Percentiles rank a stretch among this genome's conserved stretches.
These are phyloP conservation scores for Andrena cerasifolii DNA, from an alignment of 1,140 invertebrate genomes.

Conservation along the genomic window DNA sequence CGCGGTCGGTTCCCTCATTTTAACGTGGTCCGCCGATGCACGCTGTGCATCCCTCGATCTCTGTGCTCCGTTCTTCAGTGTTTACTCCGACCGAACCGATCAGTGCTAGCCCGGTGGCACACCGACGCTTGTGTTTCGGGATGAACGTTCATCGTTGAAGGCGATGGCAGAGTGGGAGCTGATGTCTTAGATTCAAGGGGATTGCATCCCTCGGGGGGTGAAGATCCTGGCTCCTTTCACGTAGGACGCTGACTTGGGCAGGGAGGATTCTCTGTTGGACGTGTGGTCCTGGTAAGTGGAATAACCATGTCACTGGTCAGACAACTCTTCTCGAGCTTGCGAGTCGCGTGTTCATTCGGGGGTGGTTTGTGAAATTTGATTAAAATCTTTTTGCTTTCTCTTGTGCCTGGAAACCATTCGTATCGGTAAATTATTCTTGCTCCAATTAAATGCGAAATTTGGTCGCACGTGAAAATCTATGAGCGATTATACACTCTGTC, in stretches of 20 bases:
- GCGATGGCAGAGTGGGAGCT: conserved; percentile 32
- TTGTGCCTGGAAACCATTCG: no score
- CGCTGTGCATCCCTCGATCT: conserved; percentile 57
- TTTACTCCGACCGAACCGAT: conserved; percentile 25
- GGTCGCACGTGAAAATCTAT: no score
- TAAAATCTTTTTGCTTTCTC: no score
- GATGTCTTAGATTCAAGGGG: conserved; percentile 19
- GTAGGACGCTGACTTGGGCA: background rate
- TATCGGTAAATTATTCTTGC: no score
- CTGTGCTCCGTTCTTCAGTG: conserved; percentile 46
- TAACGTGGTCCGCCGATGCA: conserved; percentile 72
- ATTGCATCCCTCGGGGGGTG: conserved; percentile 10
- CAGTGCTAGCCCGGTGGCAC: conserved; percentile 17
- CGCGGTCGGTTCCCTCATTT: conserved; percentile 75
- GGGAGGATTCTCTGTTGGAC: conserved; percentile 1
- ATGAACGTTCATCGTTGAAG: background rate
- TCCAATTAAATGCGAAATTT: no score
- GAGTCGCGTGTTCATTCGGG: no score
- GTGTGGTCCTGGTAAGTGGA: conserved; percentile 47
- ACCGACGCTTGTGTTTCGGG: background rate
- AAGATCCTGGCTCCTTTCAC: conserved; percentile 11
- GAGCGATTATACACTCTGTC: no score
- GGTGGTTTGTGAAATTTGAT: no score
- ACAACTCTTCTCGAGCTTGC: no score
- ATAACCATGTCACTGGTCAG: no score